phyloP scores from a whole-genome alignment of 2,888 invertebrate species.

The Cantharis rustica region DNA sequence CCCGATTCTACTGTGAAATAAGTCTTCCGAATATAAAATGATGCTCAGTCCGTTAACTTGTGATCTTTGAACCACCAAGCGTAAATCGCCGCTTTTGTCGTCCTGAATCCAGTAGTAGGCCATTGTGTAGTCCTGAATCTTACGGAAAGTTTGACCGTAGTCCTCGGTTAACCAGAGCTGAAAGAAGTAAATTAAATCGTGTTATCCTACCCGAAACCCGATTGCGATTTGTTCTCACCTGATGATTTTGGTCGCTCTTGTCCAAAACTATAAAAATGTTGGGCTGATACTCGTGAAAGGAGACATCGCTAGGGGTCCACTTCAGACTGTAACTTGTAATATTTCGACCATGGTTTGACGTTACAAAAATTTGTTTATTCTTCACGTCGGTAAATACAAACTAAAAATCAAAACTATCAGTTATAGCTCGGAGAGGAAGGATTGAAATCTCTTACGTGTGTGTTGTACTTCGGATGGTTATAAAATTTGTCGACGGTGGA shows the following conservation, averaged over 20 bases:
- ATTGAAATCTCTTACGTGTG: slow-evolving; percentile 70
- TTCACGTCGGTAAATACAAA: slow-evolving; percentile 83
- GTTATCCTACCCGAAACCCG: neutral
- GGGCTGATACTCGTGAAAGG: slow-evolving; percentile 74
- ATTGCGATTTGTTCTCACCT: slow-evolving; percentile 13
- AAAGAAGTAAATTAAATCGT: slow-evolving; percentile 39
- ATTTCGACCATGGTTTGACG: slow-evolving; percentile 72
- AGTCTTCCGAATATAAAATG: slow-evolving; percentile 54
- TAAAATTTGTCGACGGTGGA: slow-evolving; percentile 83
- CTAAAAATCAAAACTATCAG: slow-evolving; percentile 60
- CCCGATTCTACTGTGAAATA: slow-evolving; percentile 42
- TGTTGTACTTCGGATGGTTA: slow-evolving; percentile 79
- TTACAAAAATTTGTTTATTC: slow-evolving; percentile 77
- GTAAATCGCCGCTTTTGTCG: slow-evolving; percentile 44
- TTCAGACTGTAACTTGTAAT: slow-evolving; percentile 66
- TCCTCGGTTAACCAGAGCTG: slow-evolving; percentile 79
- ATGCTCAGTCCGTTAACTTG: slow-evolving; percentile 65
- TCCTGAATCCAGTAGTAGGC: slow-evolving; percentile 75
- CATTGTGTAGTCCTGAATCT: slow-evolving; percentile 75
- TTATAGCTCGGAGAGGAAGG: neutral
- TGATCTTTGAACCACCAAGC: slow-evolving; percentile 72
- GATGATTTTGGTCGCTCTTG: slow-evolving; percentile 64
- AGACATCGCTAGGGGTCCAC: slow-evolving; percentile 80
- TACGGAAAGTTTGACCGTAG: slow-evolving; percentile 73
- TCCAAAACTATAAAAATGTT: slow-evolving; percentile 76